A percentile compares a stretch with the other conserved stretches of the same genome.
phyloP scores from a whole-genome alignment of 2,113 vertebrate genomes.

The Psettodes erumei region DNA sequence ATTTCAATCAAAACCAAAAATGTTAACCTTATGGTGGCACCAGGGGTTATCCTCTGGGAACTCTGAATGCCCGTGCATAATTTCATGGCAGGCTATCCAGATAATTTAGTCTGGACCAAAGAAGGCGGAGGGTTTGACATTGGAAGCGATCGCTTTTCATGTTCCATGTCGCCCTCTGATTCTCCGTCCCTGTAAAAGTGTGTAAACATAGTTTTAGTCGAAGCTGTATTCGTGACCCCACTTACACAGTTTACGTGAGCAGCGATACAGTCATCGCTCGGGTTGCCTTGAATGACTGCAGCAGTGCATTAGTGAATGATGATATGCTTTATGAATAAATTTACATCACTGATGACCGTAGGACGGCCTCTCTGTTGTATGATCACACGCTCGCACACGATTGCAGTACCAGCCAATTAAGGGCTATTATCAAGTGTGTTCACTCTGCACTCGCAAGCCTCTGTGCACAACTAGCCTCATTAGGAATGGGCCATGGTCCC shows the following conservation, averaged over 20 bases:
- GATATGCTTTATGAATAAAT: not conserved
- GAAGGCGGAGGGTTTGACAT: not conserved
- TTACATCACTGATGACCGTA: not conserved
- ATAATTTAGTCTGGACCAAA: not conserved
- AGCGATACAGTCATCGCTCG: not conserved
- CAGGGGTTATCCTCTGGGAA: too few species aligned
- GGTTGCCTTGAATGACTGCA: not conserved
- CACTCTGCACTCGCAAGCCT: constrained; percentile 19
- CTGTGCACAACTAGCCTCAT: constrained; percentile 35
- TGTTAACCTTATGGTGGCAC: too few species aligned
- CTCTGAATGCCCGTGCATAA: too few species aligned
- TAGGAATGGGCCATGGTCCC: constrained; percentile 39
- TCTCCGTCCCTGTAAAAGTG: not conserved
- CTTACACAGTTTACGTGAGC: not conserved
- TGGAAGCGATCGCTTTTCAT: not conserved
- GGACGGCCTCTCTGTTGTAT: not conserved
- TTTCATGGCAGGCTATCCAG: too few species aligned
- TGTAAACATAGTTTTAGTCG: not conserved
- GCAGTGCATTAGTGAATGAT: not conserved
- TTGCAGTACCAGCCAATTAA: constrained; percentile 33
- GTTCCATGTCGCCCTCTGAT: not conserved
- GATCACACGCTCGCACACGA: constrained; percentile 2
- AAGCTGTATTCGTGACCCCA: not conserved
- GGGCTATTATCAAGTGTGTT: constrained; percentile 44
- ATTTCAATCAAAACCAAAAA: too few species aligned